Percentiles rank a stretch among this genome's conserved stretches.
These are phyloP conservation scores for Clarias platycephalus DNA, from an alignment of 2,797 vertebrate genomes.

Conservation along the genomic window DNA sequence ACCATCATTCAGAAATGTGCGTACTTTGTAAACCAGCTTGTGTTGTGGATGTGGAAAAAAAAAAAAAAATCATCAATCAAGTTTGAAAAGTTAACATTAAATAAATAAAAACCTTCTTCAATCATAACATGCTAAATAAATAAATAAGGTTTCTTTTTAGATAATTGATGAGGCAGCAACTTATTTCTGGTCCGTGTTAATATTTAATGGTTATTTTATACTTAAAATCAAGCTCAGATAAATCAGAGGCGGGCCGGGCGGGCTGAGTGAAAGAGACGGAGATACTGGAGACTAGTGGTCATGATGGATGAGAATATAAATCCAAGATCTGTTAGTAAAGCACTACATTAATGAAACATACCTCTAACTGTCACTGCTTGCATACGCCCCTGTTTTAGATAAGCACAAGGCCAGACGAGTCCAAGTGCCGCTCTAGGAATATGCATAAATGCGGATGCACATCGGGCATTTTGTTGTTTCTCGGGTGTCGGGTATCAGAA, in stretches of 20 bases:
- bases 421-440: background rate
- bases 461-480: conserved; percentile 31
- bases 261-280: background rate
- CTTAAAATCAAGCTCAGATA: conserved; percentile 22
- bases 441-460: conserved; percentile 20
- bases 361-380: background rate
- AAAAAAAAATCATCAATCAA: too few relatives aligned
- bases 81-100: too few relatives aligned
- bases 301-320: background rate
- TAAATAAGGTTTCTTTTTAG: conserved; percentile 9
- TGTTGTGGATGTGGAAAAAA: background rate
- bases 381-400: background rate
- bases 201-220: conserved; percentile 57
- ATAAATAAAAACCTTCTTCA: background rate
- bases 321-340: background rate
- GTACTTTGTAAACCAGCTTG: background rate
- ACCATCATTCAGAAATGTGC: background rate
- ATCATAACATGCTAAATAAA: background rate
- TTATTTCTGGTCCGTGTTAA: conserved; percentile 50
- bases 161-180: conserved; percentile 27
- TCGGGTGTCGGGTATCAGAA: conserved; percentile 68
- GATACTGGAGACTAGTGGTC: background rate
- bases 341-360: background rate
- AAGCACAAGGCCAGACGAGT: background rate
- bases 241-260: background rate